These are phyloP conservation scores for Aphyosemion australe DNA, from an alignment of 2,113 vertebrate species.

Conservation along the genomic window DNA sequence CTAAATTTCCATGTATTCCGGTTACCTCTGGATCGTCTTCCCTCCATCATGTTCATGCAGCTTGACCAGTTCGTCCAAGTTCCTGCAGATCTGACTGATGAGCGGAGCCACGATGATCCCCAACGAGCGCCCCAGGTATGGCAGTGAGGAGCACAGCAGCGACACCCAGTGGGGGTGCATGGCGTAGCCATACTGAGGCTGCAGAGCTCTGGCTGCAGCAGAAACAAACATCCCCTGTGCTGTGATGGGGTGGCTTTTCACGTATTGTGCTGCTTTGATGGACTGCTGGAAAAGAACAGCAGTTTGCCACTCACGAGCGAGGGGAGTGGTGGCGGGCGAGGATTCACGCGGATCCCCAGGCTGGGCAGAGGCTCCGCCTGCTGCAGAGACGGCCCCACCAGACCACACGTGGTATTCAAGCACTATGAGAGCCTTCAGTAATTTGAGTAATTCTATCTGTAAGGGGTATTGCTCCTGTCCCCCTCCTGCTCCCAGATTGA, in stretches of 20 bases:
- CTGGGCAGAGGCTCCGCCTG: conserved; percentile 23
- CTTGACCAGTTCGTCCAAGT: conserved; percentile 91
- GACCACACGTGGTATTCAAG: conserved; percentile 87
- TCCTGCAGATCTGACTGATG: conserved; percentile 92
- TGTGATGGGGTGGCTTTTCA: conserved; percentile 90
- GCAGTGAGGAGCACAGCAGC: conserved; percentile 87
- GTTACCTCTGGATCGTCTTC: conserved; percentile 84
- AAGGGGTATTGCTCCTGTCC: conserved; percentile 92
- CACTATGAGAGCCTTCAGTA: conserved; percentile 90
- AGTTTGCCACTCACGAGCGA: conserved; percentile 92
- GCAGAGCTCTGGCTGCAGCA: conserved; percentile 87
- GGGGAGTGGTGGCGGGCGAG: conserved; percentile 72
- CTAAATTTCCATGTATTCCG: neutral
- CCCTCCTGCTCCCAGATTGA: conserved; percentile 85
- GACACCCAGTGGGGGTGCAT: conserved; percentile 96
- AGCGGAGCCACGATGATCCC: conserved; percentile 92
- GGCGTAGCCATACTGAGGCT: conserved; percentile 88
- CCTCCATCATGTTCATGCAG: conserved; percentile 88
- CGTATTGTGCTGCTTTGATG: conserved; percentile 88
- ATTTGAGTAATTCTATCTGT: conserved; percentile 92
- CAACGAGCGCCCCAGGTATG: conserved; percentile 91
- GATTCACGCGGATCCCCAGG: conserved; percentile 75
- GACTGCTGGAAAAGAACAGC: conserved; percentile 92
- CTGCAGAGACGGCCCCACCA: conserved; percentile 49
- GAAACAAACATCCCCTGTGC: conserved; percentile 94